Percentiles rank a stretch among this genome's conserved stretches.
Conservation (phyloP, 2,797 vertebrate species). For the Karalla daura region DNA sequence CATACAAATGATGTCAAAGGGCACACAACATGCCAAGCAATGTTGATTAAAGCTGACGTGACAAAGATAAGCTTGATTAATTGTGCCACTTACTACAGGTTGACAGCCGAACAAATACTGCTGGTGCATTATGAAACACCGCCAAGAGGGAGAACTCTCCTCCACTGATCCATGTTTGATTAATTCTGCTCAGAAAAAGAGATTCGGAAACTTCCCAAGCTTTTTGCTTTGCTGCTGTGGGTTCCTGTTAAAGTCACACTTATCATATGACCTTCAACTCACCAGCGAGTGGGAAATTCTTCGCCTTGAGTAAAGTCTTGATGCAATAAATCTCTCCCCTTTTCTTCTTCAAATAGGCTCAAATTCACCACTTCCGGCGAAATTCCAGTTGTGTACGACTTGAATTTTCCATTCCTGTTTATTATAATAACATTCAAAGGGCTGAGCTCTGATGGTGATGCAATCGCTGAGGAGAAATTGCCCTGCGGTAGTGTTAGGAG, state of each 20-base stretch:
- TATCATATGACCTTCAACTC: conserved; percentile 9
- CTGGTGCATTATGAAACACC: conserved; percentile 46
- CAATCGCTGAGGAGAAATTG: not conserved
- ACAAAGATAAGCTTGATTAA: conserved; percentile 63
- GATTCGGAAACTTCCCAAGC: not conserved
- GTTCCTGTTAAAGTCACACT: conserved; percentile 23
- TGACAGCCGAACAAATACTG: conserved; percentile 54
- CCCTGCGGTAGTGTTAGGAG: not conserved
- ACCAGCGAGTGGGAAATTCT: not conserved
- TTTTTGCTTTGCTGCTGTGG: conserved; percentile 29
- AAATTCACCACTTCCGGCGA: not conserved
- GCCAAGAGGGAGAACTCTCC: conserved; percentile 26
- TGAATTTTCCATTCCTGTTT: not conserved
- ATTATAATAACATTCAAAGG: not conserved
- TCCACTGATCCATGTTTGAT: conserved; percentile 34
- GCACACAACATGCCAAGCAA: conserved; percentile 34
- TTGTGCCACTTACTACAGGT: conserved; percentile 57
- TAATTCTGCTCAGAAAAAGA: conserved; percentile 24
- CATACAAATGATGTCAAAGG: conserved; percentile 64
- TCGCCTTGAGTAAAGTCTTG: not conserved
- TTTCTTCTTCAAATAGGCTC: not conserved
- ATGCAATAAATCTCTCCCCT: conserved; percentile 7
- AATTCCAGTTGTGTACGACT: too few relatives aligned
- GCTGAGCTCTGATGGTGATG: not conserved
- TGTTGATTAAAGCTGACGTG: conserved; percentile 62